phyloP scores from a whole-genome alignment of 1,140 invertebrate genomes.

The Ooceraea biroi region DNA sequence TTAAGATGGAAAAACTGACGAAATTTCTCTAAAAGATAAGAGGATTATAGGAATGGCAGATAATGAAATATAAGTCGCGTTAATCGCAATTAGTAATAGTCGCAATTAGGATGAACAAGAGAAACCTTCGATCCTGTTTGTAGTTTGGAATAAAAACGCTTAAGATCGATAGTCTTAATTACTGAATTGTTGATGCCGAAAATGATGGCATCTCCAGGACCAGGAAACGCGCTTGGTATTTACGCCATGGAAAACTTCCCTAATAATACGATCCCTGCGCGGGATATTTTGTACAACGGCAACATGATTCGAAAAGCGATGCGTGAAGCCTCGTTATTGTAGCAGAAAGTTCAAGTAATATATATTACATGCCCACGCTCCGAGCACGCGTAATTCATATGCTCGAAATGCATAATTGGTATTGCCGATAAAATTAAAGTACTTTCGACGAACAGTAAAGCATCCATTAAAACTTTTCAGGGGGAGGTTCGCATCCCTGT shows the following conservation, averaged over 20 bases:
- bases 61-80: neutral
- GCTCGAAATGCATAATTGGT: slow-evolving; percentile 67
- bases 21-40: neutral
- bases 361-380: slow-evolving; percentile 39
- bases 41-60: neutral
- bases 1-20: neutral
- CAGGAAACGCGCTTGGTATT: neutral
- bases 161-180: neutral
- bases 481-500: slow-evolving; percentile 36
- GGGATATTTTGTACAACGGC: slow-evolving; percentile 31
- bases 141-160: neutral
- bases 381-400: slow-evolving; percentile 64
- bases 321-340: slow-evolving; percentile 52
- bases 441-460: slow-evolving; percentile 67
- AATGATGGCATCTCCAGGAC: neutral
- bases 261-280: slow-evolving; percentile 2
- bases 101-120: neutral
- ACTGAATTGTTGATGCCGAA: neutral
- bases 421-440: slow-evolving; percentile 70
- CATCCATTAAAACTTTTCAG: slow-evolving; percentile 71
- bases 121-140: neutral
- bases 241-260: neutral
- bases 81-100: no score
- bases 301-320: slow-evolving; percentile 48
- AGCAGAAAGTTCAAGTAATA: slow-evolving; percentile 52